Conservation (phyloP, 2,888 invertebrate genomes). For the Nezara viridula region DNA sequence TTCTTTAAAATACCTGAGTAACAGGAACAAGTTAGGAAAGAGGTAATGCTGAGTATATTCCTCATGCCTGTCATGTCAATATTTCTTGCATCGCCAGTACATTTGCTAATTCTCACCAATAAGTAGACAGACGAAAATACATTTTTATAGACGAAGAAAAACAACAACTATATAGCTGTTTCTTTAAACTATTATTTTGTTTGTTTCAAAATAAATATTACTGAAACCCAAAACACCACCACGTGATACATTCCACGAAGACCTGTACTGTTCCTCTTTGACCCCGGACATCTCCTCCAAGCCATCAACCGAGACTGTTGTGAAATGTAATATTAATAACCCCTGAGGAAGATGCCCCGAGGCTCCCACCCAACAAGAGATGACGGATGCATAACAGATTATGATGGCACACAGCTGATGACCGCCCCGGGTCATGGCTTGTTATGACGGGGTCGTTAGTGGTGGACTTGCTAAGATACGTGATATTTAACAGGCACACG, state of each 20-base stretch:
- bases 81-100: too few relatives aligned
- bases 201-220: too few relatives aligned
- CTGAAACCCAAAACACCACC: too few relatives aligned
- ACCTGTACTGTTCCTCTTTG: neutral
- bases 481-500: conserved; percentile 31
- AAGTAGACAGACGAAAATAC: too few relatives aligned
- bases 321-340: conserved; percentile 38
- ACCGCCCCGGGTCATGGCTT: neutral
- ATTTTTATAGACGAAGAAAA: too few relatives aligned
- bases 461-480: neutral
- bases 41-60: too few relatives aligned
- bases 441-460: conserved; percentile 47
- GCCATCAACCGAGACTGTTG: neutral
- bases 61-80: too few relatives aligned
- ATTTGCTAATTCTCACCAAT: too few relatives aligned
- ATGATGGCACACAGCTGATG: conserved; percentile 23
- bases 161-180: too few relatives aligned
- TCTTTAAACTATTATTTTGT: too few relatives aligned
- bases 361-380: conserved; percentile 39
- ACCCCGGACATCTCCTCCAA: neutral
- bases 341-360: neutral
- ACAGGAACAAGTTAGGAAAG: too few relatives aligned
- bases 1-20: too few relatives aligned
- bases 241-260: neutral
- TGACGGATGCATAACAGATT: conserved; percentile 43